These are phyloP conservation scores for Orchesellides sinensis DNA, from an alignment of 2,888 invertebrate genomes.

Conservation along the genomic window DNA sequence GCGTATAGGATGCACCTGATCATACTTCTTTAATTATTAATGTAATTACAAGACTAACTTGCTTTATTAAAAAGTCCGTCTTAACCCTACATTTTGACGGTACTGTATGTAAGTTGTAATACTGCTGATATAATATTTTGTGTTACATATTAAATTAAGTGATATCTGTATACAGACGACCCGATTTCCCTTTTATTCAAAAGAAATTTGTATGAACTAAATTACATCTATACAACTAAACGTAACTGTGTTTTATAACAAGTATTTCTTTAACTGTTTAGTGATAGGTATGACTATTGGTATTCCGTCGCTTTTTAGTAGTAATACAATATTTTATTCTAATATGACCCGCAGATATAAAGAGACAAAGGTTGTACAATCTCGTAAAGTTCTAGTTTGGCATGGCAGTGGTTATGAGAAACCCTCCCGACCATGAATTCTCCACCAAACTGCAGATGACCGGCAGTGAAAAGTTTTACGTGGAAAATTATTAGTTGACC, in stretches of 20 bases:
- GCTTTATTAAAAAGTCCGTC: background rate
- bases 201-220: background rate
- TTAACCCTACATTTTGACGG: background rate
- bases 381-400: constrained; percentile 45
- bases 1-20: constrained; percentile 59
- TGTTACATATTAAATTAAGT: background rate
- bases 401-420: constrained; percentile 55
- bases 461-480: background rate
- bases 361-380: constrained; percentile 59
- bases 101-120: constrained; percentile 25
- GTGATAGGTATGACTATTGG: no score
- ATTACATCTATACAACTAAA: constrained; percentile 6
- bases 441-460: constrained; percentile 39
- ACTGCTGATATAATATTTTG: constrained; percentile 39
- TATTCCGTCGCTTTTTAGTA: no score
- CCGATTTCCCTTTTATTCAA: background rate
- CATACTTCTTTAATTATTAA: constrained; percentile 12
- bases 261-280: no score
- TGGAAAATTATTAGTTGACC: constrained; percentile 25
- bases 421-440: constrained; percentile 57
- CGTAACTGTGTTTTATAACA: no score
- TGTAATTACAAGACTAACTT: background rate
- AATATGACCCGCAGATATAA: constrained; percentile 49
- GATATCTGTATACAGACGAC: background rate
- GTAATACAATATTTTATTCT: background rate